Conservation (phyloP, 2,888 invertebrate species). For the Diabrotica balteata region DNA sequence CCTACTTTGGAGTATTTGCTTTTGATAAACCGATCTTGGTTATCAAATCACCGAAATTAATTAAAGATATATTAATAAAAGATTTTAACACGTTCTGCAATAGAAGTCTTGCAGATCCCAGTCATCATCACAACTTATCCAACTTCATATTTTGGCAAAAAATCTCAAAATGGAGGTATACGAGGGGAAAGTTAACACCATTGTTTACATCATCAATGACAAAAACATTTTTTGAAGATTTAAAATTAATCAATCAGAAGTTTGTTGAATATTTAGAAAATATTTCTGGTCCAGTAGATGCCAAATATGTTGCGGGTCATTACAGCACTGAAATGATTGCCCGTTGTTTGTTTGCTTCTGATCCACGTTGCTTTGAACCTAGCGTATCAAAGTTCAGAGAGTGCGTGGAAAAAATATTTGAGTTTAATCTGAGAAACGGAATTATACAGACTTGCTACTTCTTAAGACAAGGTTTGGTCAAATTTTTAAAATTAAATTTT, state of each 20-base stretch:
- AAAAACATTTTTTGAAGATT: conserved; percentile 62
- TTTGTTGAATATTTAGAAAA: conserved; percentile 10
- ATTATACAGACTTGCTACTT: conserved; percentile 46
- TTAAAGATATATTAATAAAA: conserved; percentile 60
- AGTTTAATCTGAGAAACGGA: conserved; percentile 46
- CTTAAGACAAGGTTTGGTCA: conserved; percentile 43
- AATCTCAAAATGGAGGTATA: conserved; percentile 63
- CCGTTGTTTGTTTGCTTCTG: conserved; percentile 59
- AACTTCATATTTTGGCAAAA: conserved; percentile 59
- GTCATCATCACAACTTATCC: conserved; percentile 56
- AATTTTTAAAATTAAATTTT: conserved; percentile 45
- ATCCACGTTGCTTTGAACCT: conserved; percentile 54
- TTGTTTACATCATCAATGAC: conserved; percentile 65
- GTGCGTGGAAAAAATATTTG: conserved; percentile 52
- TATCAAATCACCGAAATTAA: conserved; percentile 60
- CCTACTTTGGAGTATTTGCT: conserved; percentile 62
- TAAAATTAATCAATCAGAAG: conserved; percentile 42
- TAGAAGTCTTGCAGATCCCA: conserved; percentile 58
- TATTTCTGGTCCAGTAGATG: conserved; percentile 39
- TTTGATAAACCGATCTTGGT: conserved; percentile 62
- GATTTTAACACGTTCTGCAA: conserved; percentile 63
- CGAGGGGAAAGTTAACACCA: conserved; percentile 63
- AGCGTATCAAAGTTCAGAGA: conserved; percentile 55
- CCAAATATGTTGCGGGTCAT: conserved; percentile 53
- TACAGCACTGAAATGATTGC: conserved; percentile 61